phyloP scores from a whole-genome alignment of 2,113 vertebrate species.

The Monopterus albus region DNA sequence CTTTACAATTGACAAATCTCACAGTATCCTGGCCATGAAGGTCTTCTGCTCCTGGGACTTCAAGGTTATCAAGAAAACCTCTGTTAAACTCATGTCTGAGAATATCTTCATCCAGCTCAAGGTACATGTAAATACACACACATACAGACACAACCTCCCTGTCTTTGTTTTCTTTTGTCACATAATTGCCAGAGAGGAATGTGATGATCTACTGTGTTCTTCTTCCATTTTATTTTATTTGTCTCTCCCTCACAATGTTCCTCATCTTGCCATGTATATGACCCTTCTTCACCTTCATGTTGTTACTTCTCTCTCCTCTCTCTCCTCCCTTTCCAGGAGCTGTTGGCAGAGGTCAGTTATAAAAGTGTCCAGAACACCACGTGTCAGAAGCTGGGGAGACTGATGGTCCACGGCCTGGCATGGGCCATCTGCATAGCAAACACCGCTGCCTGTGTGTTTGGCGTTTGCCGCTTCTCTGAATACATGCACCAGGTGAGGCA shows the following conservation, averaged over 20 bases:
- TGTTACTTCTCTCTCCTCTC: background rate
- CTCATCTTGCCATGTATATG: background rate
- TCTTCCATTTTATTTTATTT: background rate
- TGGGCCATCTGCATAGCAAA: conserved; percentile 85
- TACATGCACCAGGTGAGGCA: conserved; percentile 73
- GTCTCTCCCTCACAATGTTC: background rate
- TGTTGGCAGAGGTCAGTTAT: conserved; percentile 82
- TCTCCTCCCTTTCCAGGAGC: conserved; percentile 81
- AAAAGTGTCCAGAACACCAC: conserved; percentile 6
- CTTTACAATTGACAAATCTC: conserved; percentile 86
- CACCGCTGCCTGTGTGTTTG: conserved; percentile 75
- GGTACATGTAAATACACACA: conserved; percentile 71
- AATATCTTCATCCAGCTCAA: conserved; percentile 91
- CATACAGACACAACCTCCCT: background rate
- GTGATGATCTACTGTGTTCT: conserved; percentile 14
- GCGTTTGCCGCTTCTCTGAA: conserved; percentile 79
- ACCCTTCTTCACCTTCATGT: background rate
- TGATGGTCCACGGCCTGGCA: conserved; percentile 67
- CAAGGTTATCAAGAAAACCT: conserved; percentile 88
- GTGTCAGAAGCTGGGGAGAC: conserved; percentile 61
- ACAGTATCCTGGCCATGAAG: conserved; percentile 82
- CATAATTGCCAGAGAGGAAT: conserved; percentile 30
- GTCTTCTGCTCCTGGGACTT: conserved; percentile 94
- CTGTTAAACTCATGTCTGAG: conserved; percentile 85
- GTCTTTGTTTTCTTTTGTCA: background rate